A percentile compares a stretch with the other conserved stretches of the same genome.
These are phyloP conservation scores for Choloepus hoffmanni DNA, from an alignment of 2,113 vertebrate genomes.

Conservation along the genomic window DNA sequence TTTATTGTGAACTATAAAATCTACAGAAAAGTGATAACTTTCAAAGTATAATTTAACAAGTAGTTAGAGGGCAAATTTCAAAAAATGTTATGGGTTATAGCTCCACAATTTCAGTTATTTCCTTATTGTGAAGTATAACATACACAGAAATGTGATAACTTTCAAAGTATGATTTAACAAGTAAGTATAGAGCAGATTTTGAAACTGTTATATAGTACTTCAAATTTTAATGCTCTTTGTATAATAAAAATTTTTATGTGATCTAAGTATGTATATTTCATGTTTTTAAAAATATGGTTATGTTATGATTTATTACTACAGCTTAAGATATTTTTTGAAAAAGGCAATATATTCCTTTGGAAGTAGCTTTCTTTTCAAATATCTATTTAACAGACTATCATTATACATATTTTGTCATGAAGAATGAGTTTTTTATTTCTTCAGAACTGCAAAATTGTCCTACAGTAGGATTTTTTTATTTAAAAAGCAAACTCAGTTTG, in stretches of 20 bases:
- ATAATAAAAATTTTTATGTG: slow-evolving; percentile 22
- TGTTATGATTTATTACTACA: slow-evolving; percentile 16
- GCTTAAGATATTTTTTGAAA: slow-evolving; percentile 48
- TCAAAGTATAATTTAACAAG: no score
- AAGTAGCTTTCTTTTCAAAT: slow-evolving; percentile 31
- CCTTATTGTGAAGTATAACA: no score
- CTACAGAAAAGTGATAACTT: no score
- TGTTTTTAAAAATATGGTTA: slow-evolving; percentile 46
- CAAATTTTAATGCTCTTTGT: slow-evolving; percentile 34
- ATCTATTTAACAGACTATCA: slow-evolving; percentile 31
- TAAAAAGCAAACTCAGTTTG: slow-evolving; percentile 25
- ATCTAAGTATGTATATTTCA: slow-evolving; percentile 20
- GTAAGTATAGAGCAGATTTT: no score
- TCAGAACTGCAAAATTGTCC: slow-evolving; percentile 32
- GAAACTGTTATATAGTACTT: no score
- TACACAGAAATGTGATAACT: no score
- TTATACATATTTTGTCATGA: slow-evolving; percentile 29
- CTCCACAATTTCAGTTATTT: no score
- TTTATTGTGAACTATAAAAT: no score
- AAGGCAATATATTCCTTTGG: slow-evolving; percentile 45
- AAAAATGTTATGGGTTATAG: no score
- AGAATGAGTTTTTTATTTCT: slow-evolving; percentile 50
- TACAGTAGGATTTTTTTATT: neutral
- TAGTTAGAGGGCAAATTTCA: no score
- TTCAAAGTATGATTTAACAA: no score